Conservation (phyloP, 2,113 vertebrate genomes). For the Sisor rabdophorus region DNA sequence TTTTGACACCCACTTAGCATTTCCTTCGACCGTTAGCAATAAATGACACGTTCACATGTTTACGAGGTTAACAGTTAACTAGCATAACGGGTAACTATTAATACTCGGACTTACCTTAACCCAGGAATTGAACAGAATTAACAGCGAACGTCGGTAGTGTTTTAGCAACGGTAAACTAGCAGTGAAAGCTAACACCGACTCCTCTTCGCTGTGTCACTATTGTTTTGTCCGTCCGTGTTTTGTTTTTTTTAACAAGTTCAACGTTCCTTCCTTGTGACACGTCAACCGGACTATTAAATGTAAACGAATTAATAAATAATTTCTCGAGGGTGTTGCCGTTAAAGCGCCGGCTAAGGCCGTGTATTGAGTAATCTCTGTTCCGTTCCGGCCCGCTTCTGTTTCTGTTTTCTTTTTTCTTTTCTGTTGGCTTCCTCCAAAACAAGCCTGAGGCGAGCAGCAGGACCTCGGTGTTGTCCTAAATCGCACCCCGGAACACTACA, state of each 20-base stretch:
- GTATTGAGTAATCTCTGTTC: background rate
- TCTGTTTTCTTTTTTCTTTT: constrained; percentile 12
- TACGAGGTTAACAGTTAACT: too few relatives aligned
- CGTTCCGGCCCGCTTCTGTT: background rate
- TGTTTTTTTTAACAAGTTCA: background rate
- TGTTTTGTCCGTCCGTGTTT: background rate
- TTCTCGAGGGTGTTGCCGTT: background rate
- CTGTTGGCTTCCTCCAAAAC: constrained; percentile 38
- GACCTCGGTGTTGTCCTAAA: background rate
- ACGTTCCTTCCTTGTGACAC: background rate
- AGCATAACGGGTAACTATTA: too few relatives aligned
- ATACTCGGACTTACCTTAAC: background rate
- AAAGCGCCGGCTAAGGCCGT: background rate
- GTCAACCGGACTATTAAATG: background rate
- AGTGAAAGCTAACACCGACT: background rate
- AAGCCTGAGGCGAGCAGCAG: constrained; percentile 16
- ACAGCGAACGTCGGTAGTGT: background rate
- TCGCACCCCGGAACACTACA: background rate
- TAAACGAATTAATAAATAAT: background rate
- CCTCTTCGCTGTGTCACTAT: constrained; percentile 17
- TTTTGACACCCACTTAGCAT: background rate
- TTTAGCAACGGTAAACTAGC: background rate
- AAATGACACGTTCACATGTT: background rate
- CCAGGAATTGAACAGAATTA: background rate
- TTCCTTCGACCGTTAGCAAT: too few relatives aligned